Evolutionary conservation across 1,140 invertebrate species (phyloP).

Genomic region (Drosophila bipectinata): DNA sequence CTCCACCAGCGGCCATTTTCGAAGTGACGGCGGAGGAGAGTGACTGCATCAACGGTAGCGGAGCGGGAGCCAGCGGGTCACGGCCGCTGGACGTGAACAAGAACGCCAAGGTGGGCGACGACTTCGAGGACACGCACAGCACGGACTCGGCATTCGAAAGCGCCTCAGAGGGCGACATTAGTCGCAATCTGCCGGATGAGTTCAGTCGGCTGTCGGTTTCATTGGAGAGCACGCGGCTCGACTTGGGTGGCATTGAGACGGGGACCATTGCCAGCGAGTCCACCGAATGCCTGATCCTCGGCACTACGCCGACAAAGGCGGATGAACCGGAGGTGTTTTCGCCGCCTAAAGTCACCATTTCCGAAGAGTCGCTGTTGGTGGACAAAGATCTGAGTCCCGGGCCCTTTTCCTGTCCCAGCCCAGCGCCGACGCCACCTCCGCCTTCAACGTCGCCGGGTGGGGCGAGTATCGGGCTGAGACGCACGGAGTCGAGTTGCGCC

Average conservation of each 20-base stretch:
- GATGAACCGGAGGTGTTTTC: conserved; percentile 26
- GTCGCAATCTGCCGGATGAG: conserved; percentile 78
- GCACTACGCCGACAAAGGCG: conserved; percentile 23
- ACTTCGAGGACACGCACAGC: conserved; percentile 81
- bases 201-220: conserved; percentile 75
- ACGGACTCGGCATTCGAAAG: conserved; percentile 83
- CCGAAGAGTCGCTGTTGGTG: conserved; percentile 53
- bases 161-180: conserved; percentile 79
- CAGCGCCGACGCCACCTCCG: conserved; percentile 71
- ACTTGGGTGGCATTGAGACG: conserved; percentile 74
- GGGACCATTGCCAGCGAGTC: conserved; percentile 81
- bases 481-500: conserved; percentile 72
- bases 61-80: conserved; percentile 36
- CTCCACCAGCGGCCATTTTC: conserved; percentile 45
- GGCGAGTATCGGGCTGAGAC: conserved; percentile 66
- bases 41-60: conserved; percentile 64
- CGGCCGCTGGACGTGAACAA: conserved; percentile 75
- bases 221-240: conserved; percentile 73
- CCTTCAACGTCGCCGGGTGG: conserved; percentile 79
- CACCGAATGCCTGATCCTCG: conserved; percentile 70
- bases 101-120: conserved; percentile 63
- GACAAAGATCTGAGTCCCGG: conserved; percentile 51
- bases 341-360: conserved; percentile 71
- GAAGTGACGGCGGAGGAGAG: conserved; percentile 78
- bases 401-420: conserved; percentile 55